Conservation (phyloP, 2,888 invertebrate genomes). For the Andrena flavipes region DNA sequence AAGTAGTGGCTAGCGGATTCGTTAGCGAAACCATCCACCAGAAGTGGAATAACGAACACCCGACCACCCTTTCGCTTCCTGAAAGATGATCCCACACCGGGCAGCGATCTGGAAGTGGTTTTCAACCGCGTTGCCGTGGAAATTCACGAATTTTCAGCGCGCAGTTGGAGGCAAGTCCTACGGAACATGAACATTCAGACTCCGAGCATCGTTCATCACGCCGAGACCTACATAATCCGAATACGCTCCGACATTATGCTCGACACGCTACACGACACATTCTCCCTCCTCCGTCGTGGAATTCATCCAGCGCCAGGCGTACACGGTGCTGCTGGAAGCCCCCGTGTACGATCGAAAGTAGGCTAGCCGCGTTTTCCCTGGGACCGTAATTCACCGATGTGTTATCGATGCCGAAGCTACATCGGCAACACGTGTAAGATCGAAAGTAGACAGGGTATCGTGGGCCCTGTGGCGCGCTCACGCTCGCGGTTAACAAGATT, state of each 20-base stretch:
- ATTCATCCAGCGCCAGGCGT: constrained; percentile 12
- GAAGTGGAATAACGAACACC: background rate
- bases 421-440: constrained; percentile 53
- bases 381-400: constrained; percentile 41
- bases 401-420: constrained; percentile 43
- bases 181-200: background rate
- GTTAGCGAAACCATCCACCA: background rate
- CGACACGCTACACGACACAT: constrained; percentile 30
- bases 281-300: background rate
- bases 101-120: no score
- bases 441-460: constrained; percentile 47
- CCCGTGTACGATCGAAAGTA: constrained; percentile 24
- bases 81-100: no score
- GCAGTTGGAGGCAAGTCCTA: background rate
- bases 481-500: constrained; percentile 55
- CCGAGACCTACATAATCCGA: constrained; percentile 7
- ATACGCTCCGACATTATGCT: constrained; percentile 7
- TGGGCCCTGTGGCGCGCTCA: background rate
- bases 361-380: constrained; percentile 13
- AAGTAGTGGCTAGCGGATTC: background rate
- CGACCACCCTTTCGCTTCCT: background rate
- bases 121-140: no score
- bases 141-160: background rate
- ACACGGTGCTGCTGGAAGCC: background rate
- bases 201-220: constrained; percentile 12